These are phyloP conservation scores for Thunnus albacares DNA, from an alignment of 2,797 vertebrate genomes.

Conservation along the genomic window DNA sequence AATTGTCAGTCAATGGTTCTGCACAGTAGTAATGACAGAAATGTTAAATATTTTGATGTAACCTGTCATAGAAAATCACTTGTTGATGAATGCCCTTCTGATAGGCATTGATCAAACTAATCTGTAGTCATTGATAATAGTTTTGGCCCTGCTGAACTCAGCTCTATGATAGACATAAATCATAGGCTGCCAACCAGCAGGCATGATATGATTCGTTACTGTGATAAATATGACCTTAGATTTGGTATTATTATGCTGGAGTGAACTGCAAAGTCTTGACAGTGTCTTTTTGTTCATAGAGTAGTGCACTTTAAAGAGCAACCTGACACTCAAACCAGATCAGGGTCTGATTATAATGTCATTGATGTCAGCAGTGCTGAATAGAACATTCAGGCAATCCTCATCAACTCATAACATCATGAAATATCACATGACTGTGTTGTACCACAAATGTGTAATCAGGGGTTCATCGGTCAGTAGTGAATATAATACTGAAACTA, in stretches of 20 bases:
- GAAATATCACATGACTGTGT: not conserved
- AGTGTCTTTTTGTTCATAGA: conserved; percentile 28
- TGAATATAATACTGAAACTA: not conserved
- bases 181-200: conserved; percentile 28
- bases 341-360: conserved; percentile 35
- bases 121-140: not conserved
- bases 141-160: not conserved
- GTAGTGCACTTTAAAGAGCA: conserved; percentile 33
- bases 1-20: not conserved
- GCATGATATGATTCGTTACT: conserved; percentile 13
- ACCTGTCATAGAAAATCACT: not conserved
- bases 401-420: not conserved
- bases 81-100: not conserved
- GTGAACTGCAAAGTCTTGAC: not conserved
- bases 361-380: not conserved
- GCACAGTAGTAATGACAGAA: not conserved
- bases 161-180: conserved; percentile 19
- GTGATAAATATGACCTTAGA: conserved; percentile 13
- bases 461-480: not conserved
- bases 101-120: conserved; percentile 15
- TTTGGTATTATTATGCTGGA: conserved; percentile 4
- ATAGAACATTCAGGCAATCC: not conserved
- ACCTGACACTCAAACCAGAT: conserved; percentile 36
- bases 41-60: conserved; percentile 1
- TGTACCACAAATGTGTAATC: not conserved